Conservation (phyloP, 2,888 invertebrate species). For the Coelopa pilipes region DNA sequence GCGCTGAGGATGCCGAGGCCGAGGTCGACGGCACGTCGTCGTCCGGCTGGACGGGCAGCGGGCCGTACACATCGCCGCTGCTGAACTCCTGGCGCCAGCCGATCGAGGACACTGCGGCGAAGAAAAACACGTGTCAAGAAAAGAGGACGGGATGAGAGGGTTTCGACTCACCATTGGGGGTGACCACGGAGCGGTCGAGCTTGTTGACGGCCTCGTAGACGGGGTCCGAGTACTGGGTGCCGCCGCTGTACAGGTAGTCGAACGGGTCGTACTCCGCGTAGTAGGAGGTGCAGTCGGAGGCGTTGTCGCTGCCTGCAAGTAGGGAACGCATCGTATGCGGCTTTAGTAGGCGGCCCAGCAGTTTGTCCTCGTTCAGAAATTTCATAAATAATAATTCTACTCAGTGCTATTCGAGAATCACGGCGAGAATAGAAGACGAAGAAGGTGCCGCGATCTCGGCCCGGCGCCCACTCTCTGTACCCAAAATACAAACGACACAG, state of each 20-base stretch:
- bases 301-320: conserved; percentile 69
- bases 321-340: conserved; percentile 54
- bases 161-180: conserved; percentile 63
- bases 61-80: neutral
- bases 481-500: conserved; percentile 43
- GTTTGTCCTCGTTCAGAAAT: neutral
- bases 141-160: neutral
- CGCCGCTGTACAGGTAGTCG: conserved; percentile 77
- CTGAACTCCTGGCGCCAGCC: conserved; percentile 62
- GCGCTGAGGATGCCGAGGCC: neutral
- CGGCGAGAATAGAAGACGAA: neutral
- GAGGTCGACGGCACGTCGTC: conserved; percentile 42
- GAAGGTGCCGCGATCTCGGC: neutral
- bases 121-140: no score
- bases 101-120: conserved; percentile 58
- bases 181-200: conserved; percentile 69
- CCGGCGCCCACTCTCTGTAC: conserved; percentile 33
- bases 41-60: neutral
- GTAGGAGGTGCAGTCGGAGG: conserved; percentile 74
- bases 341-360: no score
- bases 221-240: conserved; percentile 76
- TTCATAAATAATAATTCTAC: neutral
- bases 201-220: conserved; percentile 77
- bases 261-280: conserved; percentile 84
- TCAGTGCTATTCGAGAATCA: neutral